These are phyloP conservation scores for Nycticryphes semicollaris DNA, from an alignment of 2,113 vertebrate species.

Conservation along the genomic window DNA sequence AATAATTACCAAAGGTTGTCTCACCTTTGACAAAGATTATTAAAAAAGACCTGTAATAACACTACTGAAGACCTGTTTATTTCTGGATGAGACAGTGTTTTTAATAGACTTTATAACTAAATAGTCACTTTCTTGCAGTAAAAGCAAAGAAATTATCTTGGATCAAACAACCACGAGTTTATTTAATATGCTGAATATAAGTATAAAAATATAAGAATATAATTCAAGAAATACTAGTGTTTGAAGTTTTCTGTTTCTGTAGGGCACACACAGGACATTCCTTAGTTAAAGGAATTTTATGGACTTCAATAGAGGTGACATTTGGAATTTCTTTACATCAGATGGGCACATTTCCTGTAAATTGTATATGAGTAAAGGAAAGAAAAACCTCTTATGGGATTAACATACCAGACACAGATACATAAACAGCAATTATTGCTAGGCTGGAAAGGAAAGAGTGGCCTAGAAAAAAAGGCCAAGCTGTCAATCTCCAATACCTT, in stretches of 20 bases:
- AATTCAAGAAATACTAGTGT: background rate
- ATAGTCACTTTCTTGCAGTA: background rate
- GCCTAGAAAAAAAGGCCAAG: background rate
- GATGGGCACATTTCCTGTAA: background rate
- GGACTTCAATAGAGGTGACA: background rate
- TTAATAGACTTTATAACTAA: background rate
- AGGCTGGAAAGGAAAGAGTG: background rate
- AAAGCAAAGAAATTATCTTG: background rate
- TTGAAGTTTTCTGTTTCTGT: background rate
- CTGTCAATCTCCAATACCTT: background rate
- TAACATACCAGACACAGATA: constrained; percentile 8
- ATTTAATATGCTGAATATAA: background rate
- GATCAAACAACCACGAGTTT: background rate
- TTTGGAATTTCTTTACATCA: background rate
- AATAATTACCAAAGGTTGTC: background rate
- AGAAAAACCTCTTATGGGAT: background rate
- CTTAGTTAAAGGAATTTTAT: background rate
- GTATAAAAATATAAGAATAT: background rate
- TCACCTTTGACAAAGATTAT: background rate
- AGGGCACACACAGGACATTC: background rate
- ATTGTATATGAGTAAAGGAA: background rate
- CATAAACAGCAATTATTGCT: constrained; percentile 5
- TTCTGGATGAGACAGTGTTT: background rate
- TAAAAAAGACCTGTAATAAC: background rate
- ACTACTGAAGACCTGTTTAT: background rate